Evolutionary conservation across 2,797 vertebrate species (phyloP).

Genomic region (Onychomys leucogaster): DNA sequence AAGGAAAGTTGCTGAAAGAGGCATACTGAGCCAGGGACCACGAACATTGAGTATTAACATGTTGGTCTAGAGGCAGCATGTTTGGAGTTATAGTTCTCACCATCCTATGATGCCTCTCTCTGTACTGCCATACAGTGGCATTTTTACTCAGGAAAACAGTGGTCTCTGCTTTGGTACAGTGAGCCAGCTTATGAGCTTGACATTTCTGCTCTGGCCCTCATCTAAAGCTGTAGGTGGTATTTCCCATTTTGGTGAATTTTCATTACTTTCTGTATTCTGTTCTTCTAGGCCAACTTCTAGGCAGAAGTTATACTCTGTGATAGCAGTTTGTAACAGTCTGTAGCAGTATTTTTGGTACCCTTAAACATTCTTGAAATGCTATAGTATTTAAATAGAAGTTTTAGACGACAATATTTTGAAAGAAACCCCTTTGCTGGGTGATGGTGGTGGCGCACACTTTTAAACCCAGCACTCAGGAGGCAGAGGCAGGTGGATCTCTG

Average conservation of each 20-base stretch:
- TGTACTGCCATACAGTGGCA: not conserved
- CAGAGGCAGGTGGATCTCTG: no score
- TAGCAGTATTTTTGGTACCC: not conserved
- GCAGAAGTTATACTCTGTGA: not conserved
- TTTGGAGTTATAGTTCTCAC: not conserved
- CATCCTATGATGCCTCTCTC: not conserved
- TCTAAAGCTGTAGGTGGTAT: not conserved
- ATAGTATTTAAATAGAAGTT: not conserved
- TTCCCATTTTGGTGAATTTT: conserved; percentile 11
- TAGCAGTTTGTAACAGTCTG: conserved; percentile 13
- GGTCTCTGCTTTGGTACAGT: not conserved
- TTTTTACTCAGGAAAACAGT: not conserved
- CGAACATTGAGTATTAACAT: not conserved
- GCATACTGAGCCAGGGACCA: not conserved
- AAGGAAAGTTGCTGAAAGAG: not conserved
- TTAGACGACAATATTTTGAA: conserved; percentile 36
- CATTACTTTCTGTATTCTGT: not conserved
- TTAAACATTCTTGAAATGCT: conserved; percentile 23
- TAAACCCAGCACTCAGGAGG: no score
- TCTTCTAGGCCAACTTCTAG: conserved; percentile 1
- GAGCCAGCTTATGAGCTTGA: not conserved
- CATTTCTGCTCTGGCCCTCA: conserved; percentile 50
- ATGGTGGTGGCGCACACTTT: no score
- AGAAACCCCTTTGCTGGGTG: not conserved
- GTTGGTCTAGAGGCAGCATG: not conserved